Percentiles rank a stretch among this genome's conserved stretches.
Evolutionary conservation across 1,140 invertebrate species (phyloP).

Genomic region (Euborellia annulipes): DNA sequence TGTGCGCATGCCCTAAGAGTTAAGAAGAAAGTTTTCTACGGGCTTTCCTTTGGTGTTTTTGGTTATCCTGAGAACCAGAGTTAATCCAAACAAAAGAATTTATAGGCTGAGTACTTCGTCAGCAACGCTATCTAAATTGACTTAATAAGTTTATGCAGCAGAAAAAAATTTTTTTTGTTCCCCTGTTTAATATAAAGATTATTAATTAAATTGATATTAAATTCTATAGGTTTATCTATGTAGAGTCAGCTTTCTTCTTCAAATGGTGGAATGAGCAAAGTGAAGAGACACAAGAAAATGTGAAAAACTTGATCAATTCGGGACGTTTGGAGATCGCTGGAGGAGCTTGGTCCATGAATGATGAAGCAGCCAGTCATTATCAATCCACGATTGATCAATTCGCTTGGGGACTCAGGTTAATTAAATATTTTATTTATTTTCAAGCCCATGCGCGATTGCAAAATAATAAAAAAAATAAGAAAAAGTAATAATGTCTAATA

Average conservation of each 20-base stretch:
- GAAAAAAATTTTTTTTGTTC: no score
- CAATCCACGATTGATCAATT: constrained; percentile 51
- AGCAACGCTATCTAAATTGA: no score
- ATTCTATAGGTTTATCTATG: constrained; percentile 27
- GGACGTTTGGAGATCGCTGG: constrained; percentile 42
- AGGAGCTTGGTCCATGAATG: constrained; percentile 41
- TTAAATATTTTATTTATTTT: constrained; percentile 2
- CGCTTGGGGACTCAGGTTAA: constrained; percentile 13
- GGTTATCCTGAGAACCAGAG: no score
- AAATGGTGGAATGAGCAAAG: constrained; percentile 42
- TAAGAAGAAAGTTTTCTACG: no score
- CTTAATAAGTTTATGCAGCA: no score
- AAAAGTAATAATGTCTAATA: no score
- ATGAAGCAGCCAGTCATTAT: constrained; percentile 48
- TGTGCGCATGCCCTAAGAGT: no score
- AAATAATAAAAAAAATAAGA: neutral
- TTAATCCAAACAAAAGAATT: no score
- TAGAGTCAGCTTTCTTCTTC: constrained; percentile 44
- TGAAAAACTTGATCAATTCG: constrained; percentile 19
- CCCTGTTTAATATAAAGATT: no score
- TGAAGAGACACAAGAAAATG: constrained; percentile 25
- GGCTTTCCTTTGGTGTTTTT: no score
- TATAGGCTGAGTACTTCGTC: no score
- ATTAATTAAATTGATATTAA: no score
- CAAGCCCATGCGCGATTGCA: neutral